Evolutionary conservation across 1,140 invertebrate species (phyloP).

Genomic region (Aphaenogaster floridana): DNA sequence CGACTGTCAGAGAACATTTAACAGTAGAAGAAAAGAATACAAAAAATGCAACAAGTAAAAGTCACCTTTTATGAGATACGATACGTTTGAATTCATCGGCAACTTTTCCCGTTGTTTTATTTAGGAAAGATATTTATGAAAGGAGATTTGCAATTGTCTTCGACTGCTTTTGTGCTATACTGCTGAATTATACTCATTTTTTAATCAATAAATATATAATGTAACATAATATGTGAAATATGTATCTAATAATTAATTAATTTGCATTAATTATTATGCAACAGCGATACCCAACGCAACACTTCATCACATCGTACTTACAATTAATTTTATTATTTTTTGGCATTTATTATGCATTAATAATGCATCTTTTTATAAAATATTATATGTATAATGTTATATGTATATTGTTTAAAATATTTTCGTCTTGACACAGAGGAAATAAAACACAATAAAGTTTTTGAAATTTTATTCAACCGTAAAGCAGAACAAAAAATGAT

Average conservation of each 20-base stretch:
- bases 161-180: neutral
- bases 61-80: neutral
- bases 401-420: neutral
- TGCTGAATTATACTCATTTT: neutral
- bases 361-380: neutral
- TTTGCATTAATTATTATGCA: neutral
- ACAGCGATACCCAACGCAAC: too few species aligned
- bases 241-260: neutral
- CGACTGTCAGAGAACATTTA: conserved; percentile 33
- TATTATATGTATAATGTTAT: neutral
- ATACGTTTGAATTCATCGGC: neutral
- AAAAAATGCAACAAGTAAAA: neutral
- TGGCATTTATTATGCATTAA: neutral
- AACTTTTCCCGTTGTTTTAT: neutral
- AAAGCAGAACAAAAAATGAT: neutral
- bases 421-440: neutral
- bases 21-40: neutral
- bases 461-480: neutral
- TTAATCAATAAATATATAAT: neutral
- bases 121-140: neutral
- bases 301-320: neutral
- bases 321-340: neutral
- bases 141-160: neutral
- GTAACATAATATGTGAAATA: neutral
- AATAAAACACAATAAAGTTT: neutral